A percentile compares a stretch with the other conserved stretches of the same genome.
Conservation (phyloP, 2,797 vertebrate genomes). For the Pseudomugil gertrudae region DNA sequence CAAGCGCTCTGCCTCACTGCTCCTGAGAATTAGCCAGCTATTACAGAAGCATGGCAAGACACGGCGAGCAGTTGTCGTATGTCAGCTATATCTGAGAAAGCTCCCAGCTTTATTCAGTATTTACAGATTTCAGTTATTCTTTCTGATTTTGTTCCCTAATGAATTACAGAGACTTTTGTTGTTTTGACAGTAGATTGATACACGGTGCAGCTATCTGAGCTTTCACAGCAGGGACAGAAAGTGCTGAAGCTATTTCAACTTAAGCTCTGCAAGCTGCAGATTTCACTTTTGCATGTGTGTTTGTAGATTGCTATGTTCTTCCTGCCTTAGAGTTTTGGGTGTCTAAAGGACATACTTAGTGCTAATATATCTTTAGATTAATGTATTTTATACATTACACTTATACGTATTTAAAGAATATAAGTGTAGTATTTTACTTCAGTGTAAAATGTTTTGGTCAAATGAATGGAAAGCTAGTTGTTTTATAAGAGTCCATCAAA, state of each 20-base stretch:
- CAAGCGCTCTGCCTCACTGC: conserved; percentile 75
- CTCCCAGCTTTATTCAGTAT: conserved; percentile 64
- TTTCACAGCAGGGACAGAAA: conserved; percentile 51
- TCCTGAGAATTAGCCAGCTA: conserved; percentile 80
- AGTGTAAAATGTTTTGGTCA: neutral
- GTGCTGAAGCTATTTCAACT: conserved; percentile 69
- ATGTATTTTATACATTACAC: neutral
- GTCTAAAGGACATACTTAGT: conserved; percentile 11
- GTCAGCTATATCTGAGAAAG: conserved; percentile 64
- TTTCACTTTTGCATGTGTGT: conserved; percentile 27
- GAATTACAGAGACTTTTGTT: conserved; percentile 66
- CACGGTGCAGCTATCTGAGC: conserved; percentile 67
- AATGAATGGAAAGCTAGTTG: neutral
- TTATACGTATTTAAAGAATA: neutral
- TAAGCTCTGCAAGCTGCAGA: conserved; percentile 53
- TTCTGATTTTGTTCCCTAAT: conserved; percentile 53
- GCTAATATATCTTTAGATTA: conserved; percentile 18
- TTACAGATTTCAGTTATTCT: conserved; percentile 66
- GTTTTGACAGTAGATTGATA: conserved; percentile 71
- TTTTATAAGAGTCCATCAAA: neutral
- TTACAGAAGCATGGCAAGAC: conserved; percentile 62
- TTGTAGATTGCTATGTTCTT: conserved; percentile 22
- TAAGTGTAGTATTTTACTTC: neutral
- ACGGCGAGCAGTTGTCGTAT: conserved; percentile 56
- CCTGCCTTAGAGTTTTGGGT: conserved; percentile 15